A percentile compares a stretch with the other conserved stretches of the same genome.
Conservation (phyloP, 2,797 vertebrate genomes). For the Psittacula derbiana region DNA sequence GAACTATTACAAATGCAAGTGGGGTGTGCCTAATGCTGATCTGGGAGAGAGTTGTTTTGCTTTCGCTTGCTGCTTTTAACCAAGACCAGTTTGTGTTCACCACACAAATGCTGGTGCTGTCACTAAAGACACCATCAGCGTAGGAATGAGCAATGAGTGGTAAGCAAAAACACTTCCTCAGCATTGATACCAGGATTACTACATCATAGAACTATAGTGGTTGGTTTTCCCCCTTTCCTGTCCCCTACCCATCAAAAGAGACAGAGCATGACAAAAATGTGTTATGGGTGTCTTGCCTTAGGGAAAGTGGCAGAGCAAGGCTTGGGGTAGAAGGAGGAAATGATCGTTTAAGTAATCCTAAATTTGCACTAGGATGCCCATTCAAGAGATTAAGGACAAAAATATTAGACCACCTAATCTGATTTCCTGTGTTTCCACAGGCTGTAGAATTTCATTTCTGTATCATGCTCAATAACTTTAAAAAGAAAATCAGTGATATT, state of each 20-base stretch:
- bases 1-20: background rate
- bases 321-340: background rate
- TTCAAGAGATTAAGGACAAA: background rate
- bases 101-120: background rate
- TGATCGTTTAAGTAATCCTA: background rate
- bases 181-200: background rate
- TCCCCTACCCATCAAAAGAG: background rate
- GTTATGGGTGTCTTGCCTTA: background rate
- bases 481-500: background rate
- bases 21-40: background rate
- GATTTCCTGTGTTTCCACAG: background rate
- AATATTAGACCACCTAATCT: background rate
- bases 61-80: background rate
- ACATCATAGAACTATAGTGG: rapidly evolving
- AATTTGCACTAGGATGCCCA: background rate
- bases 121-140: background rate
- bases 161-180: background rate
- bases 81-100: background rate
- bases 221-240: background rate
- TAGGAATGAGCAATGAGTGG: background rate
- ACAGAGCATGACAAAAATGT: rapidly evolving
- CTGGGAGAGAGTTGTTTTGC: background rate
- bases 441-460: background rate
- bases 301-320: background rate
- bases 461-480: background rate